phyloP scores from a whole-genome alignment of 1,140 invertebrate species.

The Aphelenchoides fujianensis region DNA sequence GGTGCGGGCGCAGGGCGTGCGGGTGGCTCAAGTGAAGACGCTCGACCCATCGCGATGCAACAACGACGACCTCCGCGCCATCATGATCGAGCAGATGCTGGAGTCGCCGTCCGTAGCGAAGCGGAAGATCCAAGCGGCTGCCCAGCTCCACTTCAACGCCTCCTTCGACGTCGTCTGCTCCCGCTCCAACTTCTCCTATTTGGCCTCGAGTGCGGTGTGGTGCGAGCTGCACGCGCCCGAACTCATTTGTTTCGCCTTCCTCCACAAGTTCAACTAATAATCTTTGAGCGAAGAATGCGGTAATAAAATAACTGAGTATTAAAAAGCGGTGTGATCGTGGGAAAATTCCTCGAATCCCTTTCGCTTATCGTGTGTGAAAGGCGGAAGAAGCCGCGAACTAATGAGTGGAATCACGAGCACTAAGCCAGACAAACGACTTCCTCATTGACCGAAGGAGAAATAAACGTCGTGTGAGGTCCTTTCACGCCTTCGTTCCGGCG shows the following conservation, averaged over 20 bases:
- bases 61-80: background rate
- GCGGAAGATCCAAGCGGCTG: background rate
- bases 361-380: no score
- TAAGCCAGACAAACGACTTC: no score
- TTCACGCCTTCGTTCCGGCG: no score
- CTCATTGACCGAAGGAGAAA: no score
- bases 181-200: background rate
- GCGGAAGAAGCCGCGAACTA: no score
- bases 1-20: no score
- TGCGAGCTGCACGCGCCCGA: background rate
- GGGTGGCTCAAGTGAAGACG: background rate
- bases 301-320: no score
- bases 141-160: background rate
- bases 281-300: no score
- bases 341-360: no score
- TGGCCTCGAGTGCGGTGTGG: background rate
- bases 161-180: slow-evolving; percentile 6
- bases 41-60: slow-evolving; percentile 7
- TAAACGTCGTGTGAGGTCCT: no score
- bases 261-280: slow-evolving; percentile 7
- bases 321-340: no score
- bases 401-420: no score
- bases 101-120: slow-evolving; percentile 4
- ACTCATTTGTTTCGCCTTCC: background rate
- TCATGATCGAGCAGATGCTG: background rate